Evolutionary conservation across 2,797 vertebrate genomes (phyloP).

Genomic region (Etheostoma perlongum): DNA sequence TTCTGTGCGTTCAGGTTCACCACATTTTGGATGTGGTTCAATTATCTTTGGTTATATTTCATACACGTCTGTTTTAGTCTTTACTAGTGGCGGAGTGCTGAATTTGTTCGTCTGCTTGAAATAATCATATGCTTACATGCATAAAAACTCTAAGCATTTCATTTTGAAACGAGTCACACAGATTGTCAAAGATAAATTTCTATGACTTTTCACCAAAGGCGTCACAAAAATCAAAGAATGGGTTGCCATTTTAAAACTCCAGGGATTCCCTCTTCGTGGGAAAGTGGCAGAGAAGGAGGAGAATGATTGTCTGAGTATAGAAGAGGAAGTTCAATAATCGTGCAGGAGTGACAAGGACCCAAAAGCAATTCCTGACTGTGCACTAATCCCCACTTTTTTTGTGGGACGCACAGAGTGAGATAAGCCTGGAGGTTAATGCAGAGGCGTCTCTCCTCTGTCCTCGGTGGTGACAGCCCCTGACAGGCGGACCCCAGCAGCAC

Average conservation of each 20-base stretch:
- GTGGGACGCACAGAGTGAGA: conserved; percentile 67
- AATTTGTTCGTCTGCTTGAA: too few species aligned
- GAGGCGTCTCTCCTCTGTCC: conserved; percentile 74
- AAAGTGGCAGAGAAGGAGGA: conserved; percentile 60
- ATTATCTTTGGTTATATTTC: not conserved
- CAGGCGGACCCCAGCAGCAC: conserved; percentile 74
- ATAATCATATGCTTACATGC: too few species aligned
- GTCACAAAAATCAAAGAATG: conserved; percentile 47
- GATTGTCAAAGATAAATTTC: not conserved
- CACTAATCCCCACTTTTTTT: conserved; percentile 80
- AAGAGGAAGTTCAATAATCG: conserved; percentile 73
- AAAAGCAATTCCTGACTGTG: conserved; percentile 83
- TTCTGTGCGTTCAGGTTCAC: conserved; percentile 23
- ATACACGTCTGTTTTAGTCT: too few species aligned
- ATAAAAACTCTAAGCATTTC: not conserved
- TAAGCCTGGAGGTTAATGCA: conserved; percentile 84
- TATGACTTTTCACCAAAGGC: conserved; percentile 32
- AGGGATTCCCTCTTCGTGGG: conserved; percentile 71
- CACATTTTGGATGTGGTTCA: conserved; percentile 17
- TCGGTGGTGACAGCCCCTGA: conserved; percentile 78
- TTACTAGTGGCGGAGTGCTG: too few species aligned
- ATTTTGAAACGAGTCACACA: not conserved
- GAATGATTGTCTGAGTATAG: conserved; percentile 67
- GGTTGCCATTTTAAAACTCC: conserved; percentile 46
- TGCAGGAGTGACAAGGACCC: conserved; percentile 78